Base-by-base conservation (phyloP, 1,140 invertebrate species). In the Centruroides sculpturatus region DNA sequence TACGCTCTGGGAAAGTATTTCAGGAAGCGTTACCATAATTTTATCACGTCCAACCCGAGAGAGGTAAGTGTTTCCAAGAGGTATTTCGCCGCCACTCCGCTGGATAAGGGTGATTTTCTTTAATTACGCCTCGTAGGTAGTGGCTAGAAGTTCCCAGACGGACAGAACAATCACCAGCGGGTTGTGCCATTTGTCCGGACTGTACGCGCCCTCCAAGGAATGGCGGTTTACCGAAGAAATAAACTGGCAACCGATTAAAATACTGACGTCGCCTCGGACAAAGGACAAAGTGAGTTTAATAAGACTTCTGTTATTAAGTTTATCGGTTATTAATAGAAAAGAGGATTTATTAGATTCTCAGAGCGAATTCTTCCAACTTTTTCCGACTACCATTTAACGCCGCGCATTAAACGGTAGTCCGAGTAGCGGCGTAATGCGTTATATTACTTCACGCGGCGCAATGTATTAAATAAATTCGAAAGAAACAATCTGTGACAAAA, bases 201-300 rank as follows among this genome's bases (percentile, higher is more conserved):
- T 59, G 3, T 54, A 59, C 11, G 52, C 52, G 5, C 58, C 58
- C 1, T 47, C 58, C 0, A 34, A 59, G 12, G 58, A 59, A 11
- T 55, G 58, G 58, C 36, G 54, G 46, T 59, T 59, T 12, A 35
- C 47, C 7, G 51, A 51, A 1, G 58, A 52, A 9, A 54, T 59
- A 23, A 13, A 47, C 0, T 59, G 58, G 52, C 58, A 59, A n/a
- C 58, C 58, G 46, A 54, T 55, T 41, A 41, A 8, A 41, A 41
- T 41, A 41, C 8, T 41, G 41, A 41, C 41, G 8, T 41, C 41
- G 41, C 41, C 41, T 6, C 41, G 5, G 0, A 41, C 5, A 41
- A 41, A 5, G 3, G 41, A 41, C 41, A 8, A 5, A 41, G 41
- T 41, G 8, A 41, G 41, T 41, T 23, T 23, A 23, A 23, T 23